A percentile compares a stretch with the other conserved stretches of the same genome.
Conservation (phyloP, 2,888 invertebrate genomes). For the Phyllotreta cruciferae region DNA sequence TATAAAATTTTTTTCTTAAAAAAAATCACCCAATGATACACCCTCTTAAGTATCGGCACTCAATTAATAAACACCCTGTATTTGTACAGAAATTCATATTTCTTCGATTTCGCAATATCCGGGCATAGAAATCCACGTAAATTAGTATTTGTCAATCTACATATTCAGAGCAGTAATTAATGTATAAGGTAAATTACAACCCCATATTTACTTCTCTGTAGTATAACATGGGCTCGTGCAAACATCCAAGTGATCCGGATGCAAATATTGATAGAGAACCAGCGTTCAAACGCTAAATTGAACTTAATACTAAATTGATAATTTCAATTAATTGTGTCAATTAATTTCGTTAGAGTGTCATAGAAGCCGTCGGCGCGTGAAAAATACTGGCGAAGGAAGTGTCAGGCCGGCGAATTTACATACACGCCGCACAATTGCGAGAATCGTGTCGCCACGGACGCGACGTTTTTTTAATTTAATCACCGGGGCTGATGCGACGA, state of each 20-base stretch:
- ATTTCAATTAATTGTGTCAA: slow-evolving; percentile 33
- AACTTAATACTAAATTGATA: slow-evolving; percentile 37
- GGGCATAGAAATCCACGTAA: no score
- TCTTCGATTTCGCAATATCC: no score
- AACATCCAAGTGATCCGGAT: slow-evolving; percentile 32
- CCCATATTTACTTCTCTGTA: slow-evolving; percentile 21
- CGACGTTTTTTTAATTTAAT: slow-evolving; percentile 30
- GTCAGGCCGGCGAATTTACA: slow-evolving; percentile 10
- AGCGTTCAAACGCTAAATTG: slow-evolving; percentile 39
- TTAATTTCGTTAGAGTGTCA: neutral
- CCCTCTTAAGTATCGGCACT: no score
- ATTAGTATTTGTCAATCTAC: no score
- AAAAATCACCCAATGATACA: no score
- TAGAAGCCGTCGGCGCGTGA: no score
- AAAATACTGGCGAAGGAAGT: neutral
- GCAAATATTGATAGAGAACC: slow-evolving; percentile 39
- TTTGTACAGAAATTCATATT: no score
- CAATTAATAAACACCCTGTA: no score
- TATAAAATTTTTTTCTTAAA: no score
- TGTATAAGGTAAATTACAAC: slow-evolving; percentile 12
- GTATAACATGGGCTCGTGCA: slow-evolving; percentile 31
- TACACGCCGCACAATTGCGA: slow-evolving; percentile 14
- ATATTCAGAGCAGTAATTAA: slow-evolving; percentile 11
- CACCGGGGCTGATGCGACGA: slow-evolving; percentile 28
- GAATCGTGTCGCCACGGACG: slow-evolving; percentile 14